Conservation (phyloP, 2,888 invertebrate species). For the Eucera pruinosa region DNA sequence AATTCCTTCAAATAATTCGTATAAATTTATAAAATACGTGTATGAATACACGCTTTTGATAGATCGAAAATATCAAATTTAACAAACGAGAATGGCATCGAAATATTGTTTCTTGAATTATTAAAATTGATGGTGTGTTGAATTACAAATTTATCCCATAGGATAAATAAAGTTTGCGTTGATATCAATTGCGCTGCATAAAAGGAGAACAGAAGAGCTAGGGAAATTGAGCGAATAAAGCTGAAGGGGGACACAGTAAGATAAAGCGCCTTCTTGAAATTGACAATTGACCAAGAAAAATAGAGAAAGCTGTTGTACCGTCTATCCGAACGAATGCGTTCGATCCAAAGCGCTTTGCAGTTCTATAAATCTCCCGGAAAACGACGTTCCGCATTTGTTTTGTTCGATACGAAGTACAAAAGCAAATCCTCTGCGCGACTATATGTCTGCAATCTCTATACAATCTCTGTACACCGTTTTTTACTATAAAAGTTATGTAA, state of each 20-base stretch:
- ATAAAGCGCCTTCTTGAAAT: conserved; percentile 22
- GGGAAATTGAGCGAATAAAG: conserved; percentile 18
- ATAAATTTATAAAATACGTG: too few species aligned
- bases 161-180: neutral
- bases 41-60: neutral
- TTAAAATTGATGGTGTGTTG: neutral
- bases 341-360: conserved; percentile 23
- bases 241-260: neutral
- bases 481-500: neutral
- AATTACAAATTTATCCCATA: neutral
- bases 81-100: too few species aligned
- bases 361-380: conserved; percentile 13
- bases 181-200: neutral
- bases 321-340: conserved; percentile 12
- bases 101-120: neutral
- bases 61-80: neutral
- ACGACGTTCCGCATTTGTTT: conserved; percentile 9
- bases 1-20: neutral
- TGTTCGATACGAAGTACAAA: neutral
- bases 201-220: neutral
- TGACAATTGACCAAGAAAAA: conserved; percentile 23
- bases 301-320: neutral
- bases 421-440: neutral
- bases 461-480: neutral
- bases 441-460: neutral